These are phyloP conservation scores for Falco rusticolus DNA, from an alignment of 2,797 vertebrate species.

Conservation along the genomic window DNA sequence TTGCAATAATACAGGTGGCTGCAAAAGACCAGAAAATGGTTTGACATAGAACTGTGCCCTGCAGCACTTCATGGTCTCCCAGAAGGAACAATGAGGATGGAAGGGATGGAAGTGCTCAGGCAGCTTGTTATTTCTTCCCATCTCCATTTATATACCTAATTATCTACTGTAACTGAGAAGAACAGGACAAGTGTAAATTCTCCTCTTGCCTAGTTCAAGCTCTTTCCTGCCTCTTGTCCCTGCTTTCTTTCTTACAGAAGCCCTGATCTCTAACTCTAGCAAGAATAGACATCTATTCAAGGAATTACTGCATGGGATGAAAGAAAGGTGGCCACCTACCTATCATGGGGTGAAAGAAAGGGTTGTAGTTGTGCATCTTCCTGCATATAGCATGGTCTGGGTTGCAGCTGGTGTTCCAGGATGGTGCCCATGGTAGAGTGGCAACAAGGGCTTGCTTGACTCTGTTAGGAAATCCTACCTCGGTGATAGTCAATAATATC, in stretches of 20 bases:
- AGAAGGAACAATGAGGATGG: background rate
- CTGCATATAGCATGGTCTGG: accelerated
- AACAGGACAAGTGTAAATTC: background rate
- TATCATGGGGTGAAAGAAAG: too few relatives aligned
- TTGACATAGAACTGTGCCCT: background rate
- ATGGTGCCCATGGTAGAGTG: accelerated
- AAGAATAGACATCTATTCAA: background rate
- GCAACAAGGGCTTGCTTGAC: background rate
- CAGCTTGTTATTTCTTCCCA: background rate
- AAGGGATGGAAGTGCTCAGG: background rate
- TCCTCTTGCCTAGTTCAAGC: background rate
- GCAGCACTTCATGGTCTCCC: background rate
- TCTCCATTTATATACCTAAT: background rate
- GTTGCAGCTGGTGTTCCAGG: background rate
- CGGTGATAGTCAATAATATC: background rate
- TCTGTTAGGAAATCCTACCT: background rate
- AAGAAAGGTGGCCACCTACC: background rate
- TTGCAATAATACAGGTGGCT: background rate
- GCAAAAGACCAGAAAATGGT: background rate
- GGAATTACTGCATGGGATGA: background rate
- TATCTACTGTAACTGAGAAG: background rate
- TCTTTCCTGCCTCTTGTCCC: background rate
- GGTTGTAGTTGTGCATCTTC: background rate
- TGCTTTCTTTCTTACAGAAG: background rate
- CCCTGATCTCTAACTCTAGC: background rate